Evolutionary conservation across 35 echinoderm and acorn worm genomes (phyloP).

Genomic region (Lytechinus pictus): DNA sequence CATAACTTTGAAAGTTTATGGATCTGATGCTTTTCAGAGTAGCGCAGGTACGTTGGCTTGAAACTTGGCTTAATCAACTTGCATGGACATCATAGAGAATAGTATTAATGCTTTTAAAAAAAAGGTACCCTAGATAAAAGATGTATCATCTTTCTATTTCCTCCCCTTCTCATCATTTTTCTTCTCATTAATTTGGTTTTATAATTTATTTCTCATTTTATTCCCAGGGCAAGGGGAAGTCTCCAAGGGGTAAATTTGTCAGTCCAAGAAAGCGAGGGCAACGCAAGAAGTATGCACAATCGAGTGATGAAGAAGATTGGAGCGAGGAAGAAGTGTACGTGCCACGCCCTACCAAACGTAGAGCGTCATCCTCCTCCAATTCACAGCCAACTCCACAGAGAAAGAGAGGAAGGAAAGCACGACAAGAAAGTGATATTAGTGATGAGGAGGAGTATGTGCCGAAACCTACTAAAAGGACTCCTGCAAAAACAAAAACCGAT

Average conservation of each 20-base stretch:
- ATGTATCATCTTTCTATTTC: too few species aligned
- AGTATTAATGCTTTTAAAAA: too few species aligned
- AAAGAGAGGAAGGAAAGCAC: constrained; percentile 34
- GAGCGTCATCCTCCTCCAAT: constrained; percentile 47
- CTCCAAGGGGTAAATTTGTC: constrained; percentile 55
- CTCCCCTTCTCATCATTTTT: too few species aligned
- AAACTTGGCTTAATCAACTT: too few species aligned
- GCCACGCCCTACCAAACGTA: constrained; percentile 82
- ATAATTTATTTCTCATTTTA: not conserved
- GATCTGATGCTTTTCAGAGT: too few species aligned
- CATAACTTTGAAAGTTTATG: too few species aligned
- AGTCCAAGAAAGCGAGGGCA: constrained; percentile 48
- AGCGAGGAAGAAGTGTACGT: constrained; percentile 88
- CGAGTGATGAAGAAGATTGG: constrained; percentile 64
- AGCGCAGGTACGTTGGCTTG: too few species aligned
- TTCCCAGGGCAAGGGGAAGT: constrained; percentile 40
- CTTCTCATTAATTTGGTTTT: not conserved
- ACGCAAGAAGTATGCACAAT: constrained; percentile 47
- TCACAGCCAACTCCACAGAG: constrained; percentile 40
- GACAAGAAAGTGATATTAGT: constrained; percentile 7
- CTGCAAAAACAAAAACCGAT: not conserved
- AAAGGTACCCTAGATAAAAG: too few species aligned
- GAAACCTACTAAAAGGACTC: constrained; percentile 28
- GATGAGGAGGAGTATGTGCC: constrained; percentile 36
- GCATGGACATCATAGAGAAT: too few species aligned